Conservation (phyloP, 2,797 vertebrate genomes). For the Perodicticus potto region DNA sequence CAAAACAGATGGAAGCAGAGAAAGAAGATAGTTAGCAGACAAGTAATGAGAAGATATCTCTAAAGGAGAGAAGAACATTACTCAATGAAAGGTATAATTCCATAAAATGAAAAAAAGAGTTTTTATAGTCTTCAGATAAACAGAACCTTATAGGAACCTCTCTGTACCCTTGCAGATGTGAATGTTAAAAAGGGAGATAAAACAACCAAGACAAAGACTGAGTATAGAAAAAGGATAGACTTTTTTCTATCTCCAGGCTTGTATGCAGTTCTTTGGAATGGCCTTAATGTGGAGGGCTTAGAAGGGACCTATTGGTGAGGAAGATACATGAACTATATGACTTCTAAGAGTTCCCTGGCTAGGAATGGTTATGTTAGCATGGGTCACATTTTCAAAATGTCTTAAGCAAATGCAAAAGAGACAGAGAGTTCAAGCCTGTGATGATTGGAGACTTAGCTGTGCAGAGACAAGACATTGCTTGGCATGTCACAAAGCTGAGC, state of each 20-base stretch:
- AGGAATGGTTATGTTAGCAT: background rate
- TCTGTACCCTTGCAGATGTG: background rate
- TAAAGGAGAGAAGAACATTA: constrained; percentile 88
- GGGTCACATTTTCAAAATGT: background rate
- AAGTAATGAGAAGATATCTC: constrained; percentile 94
- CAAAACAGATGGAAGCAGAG: constrained; percentile 91
- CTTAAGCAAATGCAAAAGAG: background rate
- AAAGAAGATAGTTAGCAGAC: constrained; percentile 91
- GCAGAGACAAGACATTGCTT: background rate
- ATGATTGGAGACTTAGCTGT: background rate
- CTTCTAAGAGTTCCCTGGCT: background rate
- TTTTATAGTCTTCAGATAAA: background rate
- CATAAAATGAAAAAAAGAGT: background rate
- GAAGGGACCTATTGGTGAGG: background rate
- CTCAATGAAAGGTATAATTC: background rate
- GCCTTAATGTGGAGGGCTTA: background rate
- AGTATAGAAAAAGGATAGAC: background rate
- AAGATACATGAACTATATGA: background rate
- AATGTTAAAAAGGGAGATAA: background rate
- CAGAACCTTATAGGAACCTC: background rate
- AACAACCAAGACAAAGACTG: background rate
- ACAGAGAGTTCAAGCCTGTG: background rate
- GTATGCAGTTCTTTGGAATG: background rate
- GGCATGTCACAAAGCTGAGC: background rate
- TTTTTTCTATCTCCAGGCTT: background rate